Evolutionary conservation across 2,113 vertebrate species (phyloP).

Genomic region (Cygnus buccinator): DNA sequence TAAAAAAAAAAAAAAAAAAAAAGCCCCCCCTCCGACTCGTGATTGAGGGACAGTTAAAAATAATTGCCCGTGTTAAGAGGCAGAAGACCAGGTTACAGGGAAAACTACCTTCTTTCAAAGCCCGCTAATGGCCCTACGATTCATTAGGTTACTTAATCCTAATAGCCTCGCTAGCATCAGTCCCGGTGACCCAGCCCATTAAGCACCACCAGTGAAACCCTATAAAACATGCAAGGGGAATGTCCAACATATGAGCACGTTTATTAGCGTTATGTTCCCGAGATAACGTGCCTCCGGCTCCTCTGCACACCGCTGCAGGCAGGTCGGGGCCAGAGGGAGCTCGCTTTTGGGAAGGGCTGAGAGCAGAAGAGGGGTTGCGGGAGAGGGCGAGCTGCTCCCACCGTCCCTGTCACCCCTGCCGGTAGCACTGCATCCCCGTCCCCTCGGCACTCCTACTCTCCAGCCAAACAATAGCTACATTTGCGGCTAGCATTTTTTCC

Average conservation of each 20-base stretch:
- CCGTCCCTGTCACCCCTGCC: background rate
- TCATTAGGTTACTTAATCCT: conserved; percentile 76
- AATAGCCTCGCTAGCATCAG: conserved; percentile 65
- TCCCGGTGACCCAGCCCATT: conserved; percentile 57
- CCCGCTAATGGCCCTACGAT: conserved; percentile 55
- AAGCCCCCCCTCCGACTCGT: background rate
- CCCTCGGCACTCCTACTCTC: background rate
- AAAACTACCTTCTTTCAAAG: conserved; percentile 40
- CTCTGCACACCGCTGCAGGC: background rate
- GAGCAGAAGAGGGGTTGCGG: background rate
- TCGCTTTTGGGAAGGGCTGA: background rate
- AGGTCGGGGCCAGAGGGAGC: background rate
- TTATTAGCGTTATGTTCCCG: conserved; percentile 54
- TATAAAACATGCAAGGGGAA: conserved; percentile 65
- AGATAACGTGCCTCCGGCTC: background rate
- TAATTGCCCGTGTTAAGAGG: conserved; percentile 52
- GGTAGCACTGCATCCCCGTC: background rate
- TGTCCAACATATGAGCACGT: conserved; percentile 65
- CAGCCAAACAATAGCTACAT: background rate
- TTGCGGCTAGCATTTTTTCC: background rate
- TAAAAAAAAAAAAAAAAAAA: background rate
- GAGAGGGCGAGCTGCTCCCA: background rate
- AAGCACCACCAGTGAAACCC: conserved; percentile 50
- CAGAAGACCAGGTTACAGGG: background rate
- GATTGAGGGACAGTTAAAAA: conserved; percentile 44